Conservation (phyloP, 2,888 invertebrate genomes). For the Blomia tropicalis region DNA sequence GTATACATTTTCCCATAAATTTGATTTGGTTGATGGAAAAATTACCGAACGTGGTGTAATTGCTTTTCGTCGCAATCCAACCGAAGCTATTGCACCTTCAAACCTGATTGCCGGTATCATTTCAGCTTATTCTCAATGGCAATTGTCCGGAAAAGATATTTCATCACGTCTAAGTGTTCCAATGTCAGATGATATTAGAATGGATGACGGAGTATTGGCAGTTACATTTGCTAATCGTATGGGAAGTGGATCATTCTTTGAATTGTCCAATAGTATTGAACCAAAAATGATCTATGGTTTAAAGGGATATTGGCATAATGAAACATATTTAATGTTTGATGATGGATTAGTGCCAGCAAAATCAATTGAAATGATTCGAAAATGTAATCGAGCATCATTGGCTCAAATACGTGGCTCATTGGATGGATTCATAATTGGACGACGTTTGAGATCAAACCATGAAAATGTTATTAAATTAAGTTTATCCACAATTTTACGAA, state of each 20-base stretch:
- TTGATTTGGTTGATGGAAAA: neutral
- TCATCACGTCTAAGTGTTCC: neutral
- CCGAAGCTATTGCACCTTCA: slow-evolving; percentile 26
- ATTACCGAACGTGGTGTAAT: slow-evolving; percentile 28
- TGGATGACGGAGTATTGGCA: slow-evolving; percentile 24
- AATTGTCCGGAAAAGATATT: neutral
- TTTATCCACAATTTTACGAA: slow-evolving; percentile 27
- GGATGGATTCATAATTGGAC: slow-evolving; percentile 23
- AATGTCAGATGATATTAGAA: neutral
- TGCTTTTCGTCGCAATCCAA: slow-evolving; percentile 24
- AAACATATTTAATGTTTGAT: slow-evolving; percentile 16
- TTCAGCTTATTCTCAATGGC: slow-evolving; percentile 8
- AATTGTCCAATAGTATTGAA: neutral
- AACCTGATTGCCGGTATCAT: slow-evolving; percentile 27
- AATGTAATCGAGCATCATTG: slow-evolving; percentile 9
- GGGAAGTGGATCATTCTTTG: neutral
- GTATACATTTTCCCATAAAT: slow-evolving; percentile 28
- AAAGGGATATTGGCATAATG: slow-evolving; percentile 17
- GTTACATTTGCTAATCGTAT: slow-evolving; percentile 26
- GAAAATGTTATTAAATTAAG: neutral
- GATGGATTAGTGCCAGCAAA: neutral
- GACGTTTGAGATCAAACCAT: neutral
- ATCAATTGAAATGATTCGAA: neutral
- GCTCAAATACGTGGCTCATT: slow-evolving; percentile 23
- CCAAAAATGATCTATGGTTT: neutral